phyloP scores from a whole-genome alignment of 1,140 invertebrate species.

The Plodia interpunctella region DNA sequence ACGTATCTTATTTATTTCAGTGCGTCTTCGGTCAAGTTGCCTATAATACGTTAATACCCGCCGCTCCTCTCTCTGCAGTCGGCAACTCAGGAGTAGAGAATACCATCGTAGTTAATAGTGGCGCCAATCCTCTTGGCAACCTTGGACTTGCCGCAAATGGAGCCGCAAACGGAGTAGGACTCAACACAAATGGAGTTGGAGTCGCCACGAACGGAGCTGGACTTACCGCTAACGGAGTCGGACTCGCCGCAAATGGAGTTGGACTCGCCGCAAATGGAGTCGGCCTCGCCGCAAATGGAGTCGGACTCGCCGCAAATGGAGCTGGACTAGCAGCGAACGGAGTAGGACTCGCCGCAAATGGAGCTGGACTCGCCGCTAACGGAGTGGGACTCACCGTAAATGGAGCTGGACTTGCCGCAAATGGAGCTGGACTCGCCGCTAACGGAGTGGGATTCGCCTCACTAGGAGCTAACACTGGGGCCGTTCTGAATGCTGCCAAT shows the following conservation, averaged over 20 bases:
- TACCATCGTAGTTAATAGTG: not conserved
- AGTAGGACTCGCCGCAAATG: not conserved
- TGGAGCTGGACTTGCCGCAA: not conserved
- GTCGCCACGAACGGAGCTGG: too few relatives aligned
- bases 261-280: not conserved
- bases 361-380: not conserved
- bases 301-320: not conserved
- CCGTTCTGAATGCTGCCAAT: not conserved
- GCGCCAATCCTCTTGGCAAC: not conserved
- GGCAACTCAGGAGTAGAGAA: not conserved
- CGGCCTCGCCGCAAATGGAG: not conserved
- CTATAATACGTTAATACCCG: not conserved
- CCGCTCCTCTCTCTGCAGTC: not conserved
- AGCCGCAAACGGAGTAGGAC: too few relatives aligned
- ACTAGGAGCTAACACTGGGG: not conserved
- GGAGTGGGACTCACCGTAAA: not conserved
- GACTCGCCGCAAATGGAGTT: not conserved
- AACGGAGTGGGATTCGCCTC: not conserved
- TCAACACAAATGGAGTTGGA: too few relatives aligned
- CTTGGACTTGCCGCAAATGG: not conserved
- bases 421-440: not conserved
- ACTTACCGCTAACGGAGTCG: too few relatives aligned
- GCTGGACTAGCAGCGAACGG: too few relatives aligned
- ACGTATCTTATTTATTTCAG: not conserved
- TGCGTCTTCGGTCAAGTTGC: not conserved